These are phyloP conservation scores for Mormyrops boulengeri DNA, from an alignment of 2,797 vertebrate genomes.

Conservation along the genomic window DNA sequence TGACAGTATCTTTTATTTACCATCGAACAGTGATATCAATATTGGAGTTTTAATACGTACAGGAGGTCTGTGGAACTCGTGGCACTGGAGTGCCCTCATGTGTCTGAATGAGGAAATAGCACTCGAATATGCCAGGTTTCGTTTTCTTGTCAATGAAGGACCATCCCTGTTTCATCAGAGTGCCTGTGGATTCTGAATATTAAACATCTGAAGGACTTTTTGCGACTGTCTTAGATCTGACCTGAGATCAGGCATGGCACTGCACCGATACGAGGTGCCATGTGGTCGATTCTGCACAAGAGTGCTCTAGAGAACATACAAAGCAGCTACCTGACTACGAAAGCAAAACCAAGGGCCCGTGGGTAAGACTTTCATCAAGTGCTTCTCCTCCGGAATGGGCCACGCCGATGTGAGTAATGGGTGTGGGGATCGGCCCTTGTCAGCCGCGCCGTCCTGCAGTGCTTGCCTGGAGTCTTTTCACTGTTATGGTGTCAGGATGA, in stretches of 20 bases:
- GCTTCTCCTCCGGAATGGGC: background rate
- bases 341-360: background rate
- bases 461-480: background rate
- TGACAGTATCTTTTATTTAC: background rate
- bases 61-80: background rate
- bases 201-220: background rate
- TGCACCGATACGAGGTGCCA: background rate
- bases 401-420: background rate
- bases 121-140: background rate
- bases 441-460: background rate
- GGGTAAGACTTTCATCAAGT: background rate
- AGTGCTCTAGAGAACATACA: background rate
- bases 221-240: background rate
- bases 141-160: background rate
- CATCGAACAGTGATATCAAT: background rate
- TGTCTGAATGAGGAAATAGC: background rate
- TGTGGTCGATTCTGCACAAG: background rate
- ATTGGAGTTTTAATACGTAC: background rate
- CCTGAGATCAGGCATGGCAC: background rate
- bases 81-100: background rate
- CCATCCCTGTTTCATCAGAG: background rate
- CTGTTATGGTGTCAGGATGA: background rate
- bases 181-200: background rate
- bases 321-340: background rate
- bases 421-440: background rate